Conservation (phyloP, 1,140 invertebrate species). For the Ostrea edulis region DNA sequence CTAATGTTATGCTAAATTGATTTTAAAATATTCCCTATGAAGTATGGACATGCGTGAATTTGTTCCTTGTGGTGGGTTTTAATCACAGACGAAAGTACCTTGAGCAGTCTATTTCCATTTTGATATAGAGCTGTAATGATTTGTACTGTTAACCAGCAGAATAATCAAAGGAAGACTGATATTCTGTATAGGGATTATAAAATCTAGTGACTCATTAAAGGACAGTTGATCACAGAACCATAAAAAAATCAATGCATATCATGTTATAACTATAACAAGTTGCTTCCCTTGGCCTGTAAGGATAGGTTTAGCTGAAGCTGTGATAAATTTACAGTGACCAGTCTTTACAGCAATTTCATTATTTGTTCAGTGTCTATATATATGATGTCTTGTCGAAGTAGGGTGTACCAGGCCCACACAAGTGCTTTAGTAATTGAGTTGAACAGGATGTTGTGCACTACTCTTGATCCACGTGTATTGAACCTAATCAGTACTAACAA, state of each 20-base stretch:
- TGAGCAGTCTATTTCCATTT: not conserved
- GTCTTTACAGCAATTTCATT: too few relatives aligned
- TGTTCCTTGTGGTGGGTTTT: too few relatives aligned
- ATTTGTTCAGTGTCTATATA: too few relatives aligned
- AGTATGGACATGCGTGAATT: too few relatives aligned
- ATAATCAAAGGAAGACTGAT: conserved; percentile 16
- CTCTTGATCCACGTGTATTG: not conserved
- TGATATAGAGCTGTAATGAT: not conserved
- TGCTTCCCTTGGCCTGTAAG: not conserved
- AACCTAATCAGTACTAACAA: not conserved
- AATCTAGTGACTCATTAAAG: not conserved
- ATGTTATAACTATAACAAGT: not conserved
- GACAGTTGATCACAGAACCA: not conserved
- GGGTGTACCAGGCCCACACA: not conserved
- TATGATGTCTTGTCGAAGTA: too few relatives aligned
- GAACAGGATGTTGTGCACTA: not conserved
- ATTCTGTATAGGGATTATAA: not conserved
- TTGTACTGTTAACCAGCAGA: not conserved
- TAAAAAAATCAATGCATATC: conserved; percentile 35
- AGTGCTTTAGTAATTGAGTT: not conserved
- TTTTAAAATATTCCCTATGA: too few relatives aligned
- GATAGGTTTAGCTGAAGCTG: not conserved
- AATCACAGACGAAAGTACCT: too few relatives aligned
- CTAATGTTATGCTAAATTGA: too few relatives aligned
- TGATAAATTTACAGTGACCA: too few relatives aligned